Evolutionary conservation across 2,888 invertebrate genomes (phyloP).

Genomic region (Mimumesa dahlbomi): DNA sequence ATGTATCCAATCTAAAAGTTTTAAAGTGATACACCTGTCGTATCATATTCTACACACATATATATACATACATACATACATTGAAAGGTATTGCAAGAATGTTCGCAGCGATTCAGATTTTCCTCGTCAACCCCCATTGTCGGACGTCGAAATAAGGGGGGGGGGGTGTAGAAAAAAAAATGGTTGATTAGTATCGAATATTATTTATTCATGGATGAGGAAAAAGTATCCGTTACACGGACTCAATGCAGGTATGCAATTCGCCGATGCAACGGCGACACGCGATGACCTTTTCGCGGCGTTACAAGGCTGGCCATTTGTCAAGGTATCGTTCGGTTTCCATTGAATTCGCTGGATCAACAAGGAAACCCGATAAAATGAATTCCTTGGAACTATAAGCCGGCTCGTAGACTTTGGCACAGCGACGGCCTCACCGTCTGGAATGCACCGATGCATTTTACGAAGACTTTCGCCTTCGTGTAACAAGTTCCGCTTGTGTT

Average conservation of each 20-base stretch:
- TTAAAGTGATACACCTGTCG: too few species aligned
- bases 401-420: neutral
- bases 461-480: neutral
- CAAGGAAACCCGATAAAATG: slow-evolving; percentile 11
- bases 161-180: too few species aligned
- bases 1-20: too few species aligned
- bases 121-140: too few species aligned
- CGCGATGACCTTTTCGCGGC: slow-evolving; percentile 4
- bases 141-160: too few species aligned
- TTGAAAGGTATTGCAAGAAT: too few species aligned
- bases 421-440: neutral
- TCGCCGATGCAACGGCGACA: neutral
- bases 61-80: too few species aligned
- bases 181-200: too few species aligned
- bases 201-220: too few species aligned
- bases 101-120: too few species aligned
- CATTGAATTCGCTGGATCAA: slow-evolving; percentile 8
- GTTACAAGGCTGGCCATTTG: slow-evolving; percentile 4
- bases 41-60: too few species aligned
- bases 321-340: slow-evolving; percentile 8
- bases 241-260: neutral
- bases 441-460: neutral
- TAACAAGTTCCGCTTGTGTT: neutral
- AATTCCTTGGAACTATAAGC: slow-evolving; percentile 11
- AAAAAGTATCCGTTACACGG: too few species aligned